Percentiles rank a stretch among this genome's conserved stretches.
phyloP scores from a whole-genome alignment of 1,140 invertebrate species.

The Probaryconus sp. region DNA sequence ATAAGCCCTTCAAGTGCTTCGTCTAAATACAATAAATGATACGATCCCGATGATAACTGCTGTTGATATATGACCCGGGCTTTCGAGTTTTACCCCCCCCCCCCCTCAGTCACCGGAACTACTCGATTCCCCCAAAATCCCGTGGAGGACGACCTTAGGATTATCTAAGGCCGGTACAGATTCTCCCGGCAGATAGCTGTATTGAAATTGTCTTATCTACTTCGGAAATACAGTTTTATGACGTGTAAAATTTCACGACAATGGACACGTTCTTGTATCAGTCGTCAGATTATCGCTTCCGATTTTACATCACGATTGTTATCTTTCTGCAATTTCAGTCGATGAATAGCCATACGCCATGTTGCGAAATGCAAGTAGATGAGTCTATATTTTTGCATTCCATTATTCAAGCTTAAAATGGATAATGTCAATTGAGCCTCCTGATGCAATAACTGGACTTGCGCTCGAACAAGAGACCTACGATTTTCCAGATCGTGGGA shows the following conservation, averaged over 20 bases:
- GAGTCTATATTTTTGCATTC: no score
- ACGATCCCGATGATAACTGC: conserved; percentile 72
- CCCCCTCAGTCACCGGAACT: conserved; percentile 15
- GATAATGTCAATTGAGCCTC: no score
- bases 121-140: conserved; percentile 1
- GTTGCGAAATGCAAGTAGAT: no score
- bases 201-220: conserved; percentile 44
- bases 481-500: no score
- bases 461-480: no score
- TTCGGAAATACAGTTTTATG: conserved; percentile 24
- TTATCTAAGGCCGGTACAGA: conserved; percentile 31
- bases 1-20: conserved; percentile 60
- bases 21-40: conserved; percentile 74
- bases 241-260: conserved; percentile 29
- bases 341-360: no score
- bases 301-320: conserved; percentile 15
- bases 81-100: no score
- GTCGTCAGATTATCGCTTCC: conserved; percentile 5
- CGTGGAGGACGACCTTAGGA: background rate
- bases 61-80: no score
- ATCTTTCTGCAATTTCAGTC: no score
- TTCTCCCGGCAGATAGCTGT: conserved; percentile 20
- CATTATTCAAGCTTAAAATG: no score
- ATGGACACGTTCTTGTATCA: background rate
- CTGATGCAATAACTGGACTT: no score